Evolutionary conservation across 2,113 vertebrate genomes (phyloP), one percentile per base, ranked within the genome.

Genomic region (Semnornis frantzii): DNA sequence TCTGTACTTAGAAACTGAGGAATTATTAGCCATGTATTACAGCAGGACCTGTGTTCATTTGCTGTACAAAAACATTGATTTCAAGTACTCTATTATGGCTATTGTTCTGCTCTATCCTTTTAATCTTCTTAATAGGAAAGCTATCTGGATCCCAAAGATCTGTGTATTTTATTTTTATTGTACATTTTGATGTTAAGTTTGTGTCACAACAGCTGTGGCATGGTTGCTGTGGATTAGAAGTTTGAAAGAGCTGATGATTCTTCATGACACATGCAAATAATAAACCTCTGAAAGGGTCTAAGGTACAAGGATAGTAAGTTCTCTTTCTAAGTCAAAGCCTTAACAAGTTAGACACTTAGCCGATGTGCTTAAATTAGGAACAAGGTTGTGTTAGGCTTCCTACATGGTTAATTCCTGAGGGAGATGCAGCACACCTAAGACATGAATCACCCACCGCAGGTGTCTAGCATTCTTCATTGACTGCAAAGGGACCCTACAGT

Each of bases 291-390:
- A 71, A 76, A 77, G 30, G 17, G 46, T 2, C 11, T 11, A 59
- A 80, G 25, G 25, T n/a, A 64, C 17, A 24, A 91, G 25, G 71
- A 64, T 14, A 76, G 50, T 14, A 82, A 91, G 31, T 89, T 78
- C 59, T 82, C 14, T 24, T 85, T 64, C 79, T 59, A 50, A 65
- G 66, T 60, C 4, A 8, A 80, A 65, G 46, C 30, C 79, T 57
- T 87, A 87, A 83, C 48, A 74, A 73, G 24, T 87, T 46, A 59
- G 52, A 77, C 42, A 66, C 28, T 89, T 76, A 52, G 79, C 27
- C 91, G 57, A 88, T 68, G 81, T 15, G 58, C 79, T 85, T 73
- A 85, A 90, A 87, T 87, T 91, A 85, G 90, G 92, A 94, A 90
- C n/a, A 91, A 91, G 87, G 92, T 87, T 85, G 48, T 21, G 60